Base-by-base conservation (phyloP, 1,140 invertebrate species). In the Charaxes varanes region DNA sequence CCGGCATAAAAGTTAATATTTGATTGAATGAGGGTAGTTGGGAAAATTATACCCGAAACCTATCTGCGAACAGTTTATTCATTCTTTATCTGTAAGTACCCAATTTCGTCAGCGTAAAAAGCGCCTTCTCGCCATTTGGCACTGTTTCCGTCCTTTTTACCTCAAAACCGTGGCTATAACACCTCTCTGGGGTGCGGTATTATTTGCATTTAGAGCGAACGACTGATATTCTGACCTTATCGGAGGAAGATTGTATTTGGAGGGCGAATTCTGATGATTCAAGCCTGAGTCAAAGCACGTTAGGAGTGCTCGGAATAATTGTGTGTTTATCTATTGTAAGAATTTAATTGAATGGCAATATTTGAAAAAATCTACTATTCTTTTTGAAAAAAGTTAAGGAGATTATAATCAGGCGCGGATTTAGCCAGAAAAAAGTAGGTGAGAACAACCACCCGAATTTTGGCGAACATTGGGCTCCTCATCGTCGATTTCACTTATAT, bases 171-270 rank as follows among this genome's bases (percentile, higher is more conserved):
- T 63, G 53, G 69, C 70, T 62, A 71, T 78, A 76, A 79, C 71
- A 79, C 74, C 67, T 72, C 74, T 74, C 71, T 45, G 13, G 74
- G 70, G 74, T 60, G 57, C 74, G 63, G 69, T 79, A 61, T 74
- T 79, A 79, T 79, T 79, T 79, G 74, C 74, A 79, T 79, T 79
- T 79, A 79, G 70, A 79, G 57, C 69, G 74, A 76, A 74, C 69
- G 65, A 72, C 68, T 74, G 71, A 74, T 77, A 77, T 79, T 70
- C 58, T 72, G 72, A 79, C 74, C 74, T 79, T 79, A 79, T 79
- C 74, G 63, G 53, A 52, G 48, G 62, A 62, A 77, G 72, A 79
- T 79, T 74, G 67, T 71, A 60, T 72, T 58, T 63, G 58, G 65
- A 55, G 61, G 57, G 60, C 54, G 53, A 55, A 45, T 65, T 69